Conservation (phyloP, 2,113 vertebrate species). For the Cyphomyrus discorhynchus region DNA sequence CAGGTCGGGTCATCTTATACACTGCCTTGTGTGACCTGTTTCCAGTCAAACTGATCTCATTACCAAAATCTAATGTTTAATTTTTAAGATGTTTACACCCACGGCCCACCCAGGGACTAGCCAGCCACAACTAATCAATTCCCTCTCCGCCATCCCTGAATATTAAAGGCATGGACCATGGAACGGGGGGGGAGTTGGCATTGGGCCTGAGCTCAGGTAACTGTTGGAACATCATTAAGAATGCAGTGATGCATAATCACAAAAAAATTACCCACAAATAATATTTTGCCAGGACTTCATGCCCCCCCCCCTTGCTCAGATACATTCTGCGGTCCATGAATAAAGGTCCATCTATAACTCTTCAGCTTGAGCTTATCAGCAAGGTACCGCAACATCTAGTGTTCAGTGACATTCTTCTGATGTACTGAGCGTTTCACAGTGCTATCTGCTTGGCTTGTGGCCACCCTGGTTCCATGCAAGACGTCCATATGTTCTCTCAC, state of each 20-base stretch:
- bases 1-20: not conserved
- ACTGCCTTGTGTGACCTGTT: not conserved
- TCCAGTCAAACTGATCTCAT: not conserved
- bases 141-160: not conserved
- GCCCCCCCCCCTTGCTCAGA: not conserved
- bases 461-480: not conserved
- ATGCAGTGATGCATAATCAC: not conserved
- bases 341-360: not conserved
- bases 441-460: not conserved
- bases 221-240: not conserved
- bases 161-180: not conserved
- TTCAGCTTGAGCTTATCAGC: not conserved
- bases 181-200: not conserved
- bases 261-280: not conserved
- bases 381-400: not conserved
- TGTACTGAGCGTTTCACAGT: not conserved
- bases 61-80: not conserved
- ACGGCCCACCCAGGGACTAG: not conserved
- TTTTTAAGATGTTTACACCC: not conserved
- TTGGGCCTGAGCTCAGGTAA: not conserved
- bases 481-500: not conserved
- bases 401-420: not conserved
- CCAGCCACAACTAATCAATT: not conserved
- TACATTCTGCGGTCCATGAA: not conserved
- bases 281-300: not conserved